phyloP scores from a whole-genome alignment of 53 echinoderm and acorn worm species.

The Mesocentrotus franciscanus region DNA sequence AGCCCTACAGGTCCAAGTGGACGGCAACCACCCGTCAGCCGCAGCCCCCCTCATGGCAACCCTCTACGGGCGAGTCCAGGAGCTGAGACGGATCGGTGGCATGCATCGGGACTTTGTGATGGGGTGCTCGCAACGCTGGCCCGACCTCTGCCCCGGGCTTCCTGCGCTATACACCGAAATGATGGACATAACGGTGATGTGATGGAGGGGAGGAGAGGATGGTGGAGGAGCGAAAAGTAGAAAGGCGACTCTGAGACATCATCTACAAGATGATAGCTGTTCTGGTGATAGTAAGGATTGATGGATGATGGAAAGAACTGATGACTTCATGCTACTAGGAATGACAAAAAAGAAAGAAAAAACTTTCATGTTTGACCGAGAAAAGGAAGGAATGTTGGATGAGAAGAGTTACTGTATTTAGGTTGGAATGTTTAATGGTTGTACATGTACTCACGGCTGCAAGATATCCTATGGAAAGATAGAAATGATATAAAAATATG shows the following conservation, averaged over 20 bases:
- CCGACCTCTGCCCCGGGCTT: conserved; percentile 86
- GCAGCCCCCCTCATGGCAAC: conserved; percentile 89
- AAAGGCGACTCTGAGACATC: neutral
- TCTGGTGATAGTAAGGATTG: neutral
- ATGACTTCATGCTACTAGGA: neutral
- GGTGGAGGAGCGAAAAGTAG: neutral
- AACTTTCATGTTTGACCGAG: neutral
- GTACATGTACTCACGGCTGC: conserved; percentile 30
- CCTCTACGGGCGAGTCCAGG: conserved; percentile 86
- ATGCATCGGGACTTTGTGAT: conserved; percentile 97
- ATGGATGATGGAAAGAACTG: neutral
- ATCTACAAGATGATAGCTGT: neutral
- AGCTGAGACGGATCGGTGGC: conserved; percentile 85
- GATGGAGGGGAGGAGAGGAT: neutral
- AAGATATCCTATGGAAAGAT: neutral
- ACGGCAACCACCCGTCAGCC: conserved; percentile 91
- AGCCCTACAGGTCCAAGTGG: conserved; percentile 92
- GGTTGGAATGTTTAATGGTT: neutral
- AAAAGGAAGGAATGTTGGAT: neutral
- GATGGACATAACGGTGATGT: conserved; percentile 95
- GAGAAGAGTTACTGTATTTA: neutral
- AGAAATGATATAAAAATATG: neutral
- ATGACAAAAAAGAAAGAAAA: neutral
- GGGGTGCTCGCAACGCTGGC: conserved; percentile 93
- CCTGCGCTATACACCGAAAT: conserved; percentile 97